Base-by-base conservation (phyloP, 2,888 invertebrate genomes). In the Didymodactylos carnosus region DNA sequence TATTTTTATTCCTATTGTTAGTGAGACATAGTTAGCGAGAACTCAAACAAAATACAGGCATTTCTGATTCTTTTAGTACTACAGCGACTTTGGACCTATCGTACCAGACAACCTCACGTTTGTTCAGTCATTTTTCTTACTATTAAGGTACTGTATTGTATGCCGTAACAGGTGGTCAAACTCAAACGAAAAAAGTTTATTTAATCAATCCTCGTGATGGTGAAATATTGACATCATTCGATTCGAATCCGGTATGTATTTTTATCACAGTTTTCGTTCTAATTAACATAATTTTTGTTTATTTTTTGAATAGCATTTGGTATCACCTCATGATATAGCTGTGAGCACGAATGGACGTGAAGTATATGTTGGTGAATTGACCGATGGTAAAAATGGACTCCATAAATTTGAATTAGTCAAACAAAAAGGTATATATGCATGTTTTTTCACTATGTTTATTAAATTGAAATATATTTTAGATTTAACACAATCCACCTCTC, bases 251-350 rank as follows among this genome's bases (percentile, higher is more conserved):
- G 19, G 71, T 62, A 62, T 35, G n/a, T 62, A 27, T 8, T 11
- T 49, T 49, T 23, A 23, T 5, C 5, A 23, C 7, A 8, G 7
- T 46, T 46, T n/a, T 46, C 3, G 13, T 8, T 16, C 23, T 49
- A 2, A 3, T 3, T 25, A 25, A 10, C n/a, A n/a, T n/a, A n/a
- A n/a, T 75, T 16, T 75, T 39, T 69, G 14, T 70, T 19, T n/a
- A 3, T 23, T 27, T 27, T 51, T 10, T 19, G 27, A 79, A 14
- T 77, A 83, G 82, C 79, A 86, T 74, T 86, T 91, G 80, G 81
- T 84, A 73, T 88, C 88, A 80, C 92, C 92, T 0, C 93, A 93
- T 83, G 91, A 91, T 81, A 84, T 93, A 6, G 88, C 89, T 23
- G 88, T 88, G 0, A 86, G 88, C 1, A 80, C 84, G 0, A 88